phyloP scores from a whole-genome alignment of 2,888 invertebrate species.

The Lasius platythorax region DNA sequence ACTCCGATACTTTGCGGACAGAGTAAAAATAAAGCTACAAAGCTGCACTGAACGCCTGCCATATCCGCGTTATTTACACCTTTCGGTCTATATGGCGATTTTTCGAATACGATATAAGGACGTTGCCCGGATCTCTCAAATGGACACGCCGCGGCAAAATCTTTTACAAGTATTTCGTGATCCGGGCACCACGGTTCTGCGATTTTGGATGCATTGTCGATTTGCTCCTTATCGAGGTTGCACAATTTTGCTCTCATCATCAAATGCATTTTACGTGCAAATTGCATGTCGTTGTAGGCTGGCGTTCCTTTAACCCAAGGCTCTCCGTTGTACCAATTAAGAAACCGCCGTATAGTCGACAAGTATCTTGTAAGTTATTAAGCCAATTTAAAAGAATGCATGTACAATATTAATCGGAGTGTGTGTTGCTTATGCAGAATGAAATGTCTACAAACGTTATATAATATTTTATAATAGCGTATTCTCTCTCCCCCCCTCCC shows the following conservation, averaged over 20 bases:
- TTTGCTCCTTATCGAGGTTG: slow-evolving; percentile 65
- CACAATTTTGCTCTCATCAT: slow-evolving; percentile 79
- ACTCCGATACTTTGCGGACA: slow-evolving; percentile 85
- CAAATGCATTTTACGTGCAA: slow-evolving; percentile 85
- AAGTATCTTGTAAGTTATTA: slow-evolving; percentile 82
- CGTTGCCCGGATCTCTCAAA: slow-evolving; percentile 52
- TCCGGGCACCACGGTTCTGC: slow-evolving; percentile 71
- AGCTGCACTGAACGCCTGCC: slow-evolving; percentile 83
- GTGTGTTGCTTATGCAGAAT: too few species aligned
- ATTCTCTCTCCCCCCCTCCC: too few species aligned
- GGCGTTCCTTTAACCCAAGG: slow-evolving; percentile 85
- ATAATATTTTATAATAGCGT: not conserved
- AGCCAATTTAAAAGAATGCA: not conserved
- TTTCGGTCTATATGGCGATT: not conserved
- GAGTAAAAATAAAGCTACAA: slow-evolving; percentile 86
- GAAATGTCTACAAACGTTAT: too few species aligned
- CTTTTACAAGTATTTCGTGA: slow-evolving; percentile 59
- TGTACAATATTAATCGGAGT: not conserved
- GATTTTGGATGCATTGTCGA: slow-evolving; percentile 67
- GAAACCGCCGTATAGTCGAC: slow-evolving; percentile 85
- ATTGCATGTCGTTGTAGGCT: slow-evolving; percentile 85
- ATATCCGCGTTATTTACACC: slow-evolving; percentile 86
- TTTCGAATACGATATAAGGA: slow-evolving; percentile 30
- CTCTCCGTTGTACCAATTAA: slow-evolving; percentile 87
- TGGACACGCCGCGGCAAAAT: slow-evolving; percentile 74